phyloP scores from a whole-genome alignment of 1,140 invertebrate species.

The Orussus abietinus region DNA sequence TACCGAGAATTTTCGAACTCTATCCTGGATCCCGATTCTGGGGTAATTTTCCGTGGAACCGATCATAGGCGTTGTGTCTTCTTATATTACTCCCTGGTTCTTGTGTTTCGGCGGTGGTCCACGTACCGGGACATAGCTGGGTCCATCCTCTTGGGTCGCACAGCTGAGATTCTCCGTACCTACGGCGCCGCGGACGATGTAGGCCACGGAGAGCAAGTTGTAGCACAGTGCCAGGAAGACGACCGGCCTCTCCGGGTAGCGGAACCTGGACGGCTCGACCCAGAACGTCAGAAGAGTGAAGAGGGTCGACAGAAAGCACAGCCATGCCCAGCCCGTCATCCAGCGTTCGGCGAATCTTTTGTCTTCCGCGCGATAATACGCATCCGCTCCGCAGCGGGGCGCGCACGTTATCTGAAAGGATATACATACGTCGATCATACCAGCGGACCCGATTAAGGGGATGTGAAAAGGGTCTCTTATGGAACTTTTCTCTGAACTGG shows the following conservation, averaged over 20 bases:
- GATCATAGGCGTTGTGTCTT: no score
- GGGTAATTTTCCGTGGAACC: no score
- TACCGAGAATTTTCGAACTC: no score
- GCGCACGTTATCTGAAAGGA: constrained; percentile 49
- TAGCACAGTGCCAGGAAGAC: constrained; percentile 86
- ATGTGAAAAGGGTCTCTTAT: no score
- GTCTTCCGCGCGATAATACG: constrained; percentile 67
- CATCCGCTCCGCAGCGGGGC: constrained; percentile 67
- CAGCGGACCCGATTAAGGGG: no score
- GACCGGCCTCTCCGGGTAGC: constrained; percentile 80
- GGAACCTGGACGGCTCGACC: constrained; percentile 76
- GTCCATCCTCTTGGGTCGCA: constrained; percentile 53
- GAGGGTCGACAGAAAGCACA: constrained; percentile 80
- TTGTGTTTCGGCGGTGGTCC: no score
- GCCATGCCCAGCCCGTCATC: constrained; percentile 78
- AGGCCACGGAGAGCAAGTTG: constrained; percentile 69
- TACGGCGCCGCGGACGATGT: constrained; percentile 65
- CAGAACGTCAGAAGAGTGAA: constrained; percentile 87
- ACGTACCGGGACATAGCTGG: constrained; percentile 57
- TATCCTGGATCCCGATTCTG: no score
- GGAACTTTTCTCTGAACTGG: no score
- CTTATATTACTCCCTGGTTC: no score
- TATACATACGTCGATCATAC: no score
- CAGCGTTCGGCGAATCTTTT: constrained; percentile 74
- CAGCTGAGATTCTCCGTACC: constrained; percentile 61